Percentiles rank a stretch among this genome's conserved stretches.
Evolutionary conservation across 2,888 invertebrate species (phyloP).

Genomic region (Heteromurus nitidus): DNA sequence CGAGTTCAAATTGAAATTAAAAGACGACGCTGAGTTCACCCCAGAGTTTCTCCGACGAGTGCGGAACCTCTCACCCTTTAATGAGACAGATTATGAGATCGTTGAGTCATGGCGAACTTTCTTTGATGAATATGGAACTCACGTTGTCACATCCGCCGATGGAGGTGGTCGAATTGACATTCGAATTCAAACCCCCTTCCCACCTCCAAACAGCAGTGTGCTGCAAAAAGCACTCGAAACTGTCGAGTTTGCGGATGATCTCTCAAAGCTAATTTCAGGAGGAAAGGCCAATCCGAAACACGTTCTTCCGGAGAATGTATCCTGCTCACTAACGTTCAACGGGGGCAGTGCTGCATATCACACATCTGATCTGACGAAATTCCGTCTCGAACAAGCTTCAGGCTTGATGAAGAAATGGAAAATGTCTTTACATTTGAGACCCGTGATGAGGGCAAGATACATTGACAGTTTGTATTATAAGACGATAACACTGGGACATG

Average conservation of each 20-base stretch:
- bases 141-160: slow-evolving; percentile 20
- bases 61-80: slow-evolving; percentile 5
- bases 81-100: slow-evolving; percentile 20
- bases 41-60: neutral
- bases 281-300: neutral
- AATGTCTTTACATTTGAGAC: slow-evolving; percentile 42
- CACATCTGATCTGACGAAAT: slow-evolving; percentile 39
- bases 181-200: neutral
- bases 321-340: slow-evolving; percentile 25
- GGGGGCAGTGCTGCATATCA: slow-evolving; percentile 53
- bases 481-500: slow-evolving; percentile 17
- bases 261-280: neutral
- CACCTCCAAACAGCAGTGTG: neutral
- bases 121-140: slow-evolving; percentile 54
- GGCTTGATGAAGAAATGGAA: slow-evolving; percentile 50
- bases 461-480: slow-evolving; percentile 45
- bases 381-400: slow-evolving; percentile 36
- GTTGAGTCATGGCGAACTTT: slow-evolving; percentile 34
- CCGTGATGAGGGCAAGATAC: slow-evolving; percentile 30
- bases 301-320: neutral
- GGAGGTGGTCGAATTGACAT: slow-evolving; percentile 37
- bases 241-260: slow-evolving; percentile 13
- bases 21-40: neutral
- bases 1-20: slow-evolving; percentile 20
- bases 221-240: neutral